A percentile compares a stretch with the other conserved stretches of the same genome.
Conservation (phyloP, 2,113 vertebrate species). For the Chrysemys picta region DNA sequence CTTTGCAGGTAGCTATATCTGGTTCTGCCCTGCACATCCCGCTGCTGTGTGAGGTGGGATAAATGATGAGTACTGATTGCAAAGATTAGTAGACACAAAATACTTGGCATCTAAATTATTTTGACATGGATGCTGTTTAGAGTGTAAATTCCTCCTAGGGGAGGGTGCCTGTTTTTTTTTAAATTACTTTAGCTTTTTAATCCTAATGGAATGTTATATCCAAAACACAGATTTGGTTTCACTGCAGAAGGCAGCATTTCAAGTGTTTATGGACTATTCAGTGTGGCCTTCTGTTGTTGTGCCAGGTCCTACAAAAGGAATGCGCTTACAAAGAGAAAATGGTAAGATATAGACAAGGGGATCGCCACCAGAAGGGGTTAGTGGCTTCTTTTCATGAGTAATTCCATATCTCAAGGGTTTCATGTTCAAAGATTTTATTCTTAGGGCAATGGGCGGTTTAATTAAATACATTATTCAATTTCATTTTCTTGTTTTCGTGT, state of each 20-base stretch:
- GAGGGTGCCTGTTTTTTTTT: not conserved
- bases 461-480: slow-evolving; percentile 43
- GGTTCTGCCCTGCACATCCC: not conserved
- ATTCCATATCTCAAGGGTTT: slow-evolving; percentile 16
- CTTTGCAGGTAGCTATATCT: not conserved
- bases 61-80: not conserved
- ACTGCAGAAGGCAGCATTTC: not conserved
- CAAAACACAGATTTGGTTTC: not conserved
- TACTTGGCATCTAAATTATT: not conserved
- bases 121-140: accelerated
- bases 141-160: not conserved
- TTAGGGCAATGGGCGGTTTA: not conserved
- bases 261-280: not conserved
- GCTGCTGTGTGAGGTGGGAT: not conserved
- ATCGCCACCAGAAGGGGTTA: not conserved
- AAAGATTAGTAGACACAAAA: not conserved
- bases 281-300: not conserved
- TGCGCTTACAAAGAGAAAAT: not conserved
- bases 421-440: not conserved
- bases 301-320: not conserved
- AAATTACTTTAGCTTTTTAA: not conserved
- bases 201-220: not conserved
- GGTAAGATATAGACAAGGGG: not conserved
- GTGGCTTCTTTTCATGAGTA: slow-evolving; percentile 32
- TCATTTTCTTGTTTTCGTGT: slow-evolving; percentile 60